These are phyloP conservation scores for Apamea anceps DNA, from an alignment of 2,888 invertebrate species.

Conservation along the genomic window DNA sequence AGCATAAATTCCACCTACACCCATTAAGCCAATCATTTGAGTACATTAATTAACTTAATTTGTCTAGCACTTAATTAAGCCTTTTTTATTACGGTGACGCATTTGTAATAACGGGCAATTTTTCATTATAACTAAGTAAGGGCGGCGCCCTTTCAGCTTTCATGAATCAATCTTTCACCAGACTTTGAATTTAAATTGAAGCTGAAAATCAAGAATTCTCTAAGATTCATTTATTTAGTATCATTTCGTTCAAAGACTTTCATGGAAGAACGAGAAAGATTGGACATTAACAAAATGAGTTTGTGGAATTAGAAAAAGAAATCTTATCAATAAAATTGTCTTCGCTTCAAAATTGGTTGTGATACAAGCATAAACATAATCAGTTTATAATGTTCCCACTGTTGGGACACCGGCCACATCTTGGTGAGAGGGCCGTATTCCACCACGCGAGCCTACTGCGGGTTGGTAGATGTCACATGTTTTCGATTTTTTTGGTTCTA, in stretches of 20 bases:
- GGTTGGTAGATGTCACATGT: not conserved
- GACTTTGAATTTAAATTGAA: constrained; percentile 17
- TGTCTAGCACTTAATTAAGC: constrained; percentile 46
- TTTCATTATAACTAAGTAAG: constrained; percentile 40
- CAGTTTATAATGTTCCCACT: not conserved
- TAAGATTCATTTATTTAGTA: constrained; percentile 16
- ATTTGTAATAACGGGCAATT: constrained; percentile 17
- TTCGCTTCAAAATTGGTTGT: not conserved
- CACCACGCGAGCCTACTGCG: not conserved
- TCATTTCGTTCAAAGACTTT: constrained; percentile 28
- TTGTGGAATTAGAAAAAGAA: not conserved
- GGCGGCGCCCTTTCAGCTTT: constrained; percentile 24
- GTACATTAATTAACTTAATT: constrained; percentile 43
- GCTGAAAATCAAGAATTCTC: constrained; percentile 15
- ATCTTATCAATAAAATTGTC: not conserved
- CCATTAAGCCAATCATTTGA: constrained; percentile 40
- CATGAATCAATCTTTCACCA: constrained; percentile 22
- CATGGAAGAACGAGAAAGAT: not conserved
- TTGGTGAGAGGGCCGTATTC: not conserved
- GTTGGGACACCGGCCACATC: not conserved
- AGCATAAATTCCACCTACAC: constrained; percentile 42
- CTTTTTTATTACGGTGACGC: constrained; percentile 44
- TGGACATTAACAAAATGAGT: constrained; percentile 15
- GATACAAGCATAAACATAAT: not conserved
- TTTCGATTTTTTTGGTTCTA: too few species aligned